Percentiles rank a stretch among this genome's conserved stretches.
phyloP scores from a whole-genome alignment of 2,797 vertebrate genomes.

The Hapalemur alaotrensis region DNA sequence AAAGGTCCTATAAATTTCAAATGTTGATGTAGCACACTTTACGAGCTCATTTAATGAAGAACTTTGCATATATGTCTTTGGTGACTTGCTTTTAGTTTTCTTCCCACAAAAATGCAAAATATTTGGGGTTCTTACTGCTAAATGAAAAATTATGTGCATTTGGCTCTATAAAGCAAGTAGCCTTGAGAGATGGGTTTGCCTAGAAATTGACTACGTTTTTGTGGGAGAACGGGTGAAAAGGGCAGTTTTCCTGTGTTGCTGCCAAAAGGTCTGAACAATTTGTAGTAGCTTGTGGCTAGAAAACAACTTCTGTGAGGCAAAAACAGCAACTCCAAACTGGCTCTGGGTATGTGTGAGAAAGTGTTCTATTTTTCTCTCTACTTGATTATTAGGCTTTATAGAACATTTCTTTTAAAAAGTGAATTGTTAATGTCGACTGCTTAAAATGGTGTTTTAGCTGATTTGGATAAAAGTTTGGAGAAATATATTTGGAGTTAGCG shows the following conservation, averaged over 20 bases:
- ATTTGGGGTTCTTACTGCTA: constrained; percentile 55
- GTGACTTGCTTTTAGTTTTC: constrained; percentile 55
- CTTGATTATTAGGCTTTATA: neutral
- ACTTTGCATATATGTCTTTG: constrained; percentile 24
- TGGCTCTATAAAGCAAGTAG: constrained; percentile 50
- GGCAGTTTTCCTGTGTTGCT: constrained; percentile 71
- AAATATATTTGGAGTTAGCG: constrained; percentile 13
- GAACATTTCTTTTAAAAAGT: neutral
- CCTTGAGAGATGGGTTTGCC: constrained; percentile 54
- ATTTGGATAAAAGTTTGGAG: constrained; percentile 20
- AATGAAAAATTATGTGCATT: constrained; percentile 52
- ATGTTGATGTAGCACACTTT: neutral
- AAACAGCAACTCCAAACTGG: constrained; percentile 38
- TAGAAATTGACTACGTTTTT: constrained; percentile 71
- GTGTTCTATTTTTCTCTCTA: neutral
- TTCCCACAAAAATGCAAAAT: constrained; percentile 60
- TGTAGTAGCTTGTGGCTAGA: constrained; percentile 75
- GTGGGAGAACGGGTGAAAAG: constrained; percentile 71
- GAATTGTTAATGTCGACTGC: neutral
- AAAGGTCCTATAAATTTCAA: neutral
- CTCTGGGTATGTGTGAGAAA: constrained; percentile 60
- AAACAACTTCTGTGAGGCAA: constrained; percentile 66
- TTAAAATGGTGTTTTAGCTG: neutral
- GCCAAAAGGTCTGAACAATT: constrained; percentile 74
- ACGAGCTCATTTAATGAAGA: constrained; percentile 39